Base-by-base conservation (phyloP, 2,113 vertebrate genomes). In the Anguilla japonica region DNA sequence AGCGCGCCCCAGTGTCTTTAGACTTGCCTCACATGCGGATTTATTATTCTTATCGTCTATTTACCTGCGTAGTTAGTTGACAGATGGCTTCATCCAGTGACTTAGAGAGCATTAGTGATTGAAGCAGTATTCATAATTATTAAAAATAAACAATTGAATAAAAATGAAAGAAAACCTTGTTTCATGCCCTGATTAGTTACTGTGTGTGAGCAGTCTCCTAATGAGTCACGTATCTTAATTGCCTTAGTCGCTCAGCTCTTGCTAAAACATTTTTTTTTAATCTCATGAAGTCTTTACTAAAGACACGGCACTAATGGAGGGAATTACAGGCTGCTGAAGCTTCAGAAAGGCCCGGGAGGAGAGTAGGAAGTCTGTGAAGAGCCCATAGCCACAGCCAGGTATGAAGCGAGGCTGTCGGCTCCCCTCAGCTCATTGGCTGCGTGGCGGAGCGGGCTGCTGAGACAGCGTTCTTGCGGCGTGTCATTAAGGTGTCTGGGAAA, bases 401-500 rank as follows among this genome's bases (percentile, higher is more conserved):
- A 84, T 56, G 41, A 71, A 75, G 16, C 2, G 6, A 20, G 50
- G 50, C 29, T 63, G 83, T 22, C 43, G 40, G 22, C 14, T 63
- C 40, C 57, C 71, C 40, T 15, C 29, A 67, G 39, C 40, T n/a
- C 18, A 71, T 71, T 71, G 40, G 83, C 22, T 34, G 26, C 20
- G 22, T 13, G 22, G 29, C 29, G n/a, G 67, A 18, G 40, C 78
- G 3, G 34, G 34, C 53, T 26, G 14, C 56, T 14, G 53, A 60
- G 82, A 83, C 82, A 60, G 34, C 56, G 16, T 56, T 8, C 82
- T 40, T 18, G 8, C 16, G 82, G 50, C 53, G 56, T 83, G 82
- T 83, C 82, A 83, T 83, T 83, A 83, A 29, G 56, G 56, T 40
- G 82, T 86, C 79, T 57, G 34, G 53, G 40, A 86, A 80, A 86